Base-by-base conservation (phyloP, 37 sponge, comb jelly and placozoan species). In the Corticium candelabrum region DNA sequence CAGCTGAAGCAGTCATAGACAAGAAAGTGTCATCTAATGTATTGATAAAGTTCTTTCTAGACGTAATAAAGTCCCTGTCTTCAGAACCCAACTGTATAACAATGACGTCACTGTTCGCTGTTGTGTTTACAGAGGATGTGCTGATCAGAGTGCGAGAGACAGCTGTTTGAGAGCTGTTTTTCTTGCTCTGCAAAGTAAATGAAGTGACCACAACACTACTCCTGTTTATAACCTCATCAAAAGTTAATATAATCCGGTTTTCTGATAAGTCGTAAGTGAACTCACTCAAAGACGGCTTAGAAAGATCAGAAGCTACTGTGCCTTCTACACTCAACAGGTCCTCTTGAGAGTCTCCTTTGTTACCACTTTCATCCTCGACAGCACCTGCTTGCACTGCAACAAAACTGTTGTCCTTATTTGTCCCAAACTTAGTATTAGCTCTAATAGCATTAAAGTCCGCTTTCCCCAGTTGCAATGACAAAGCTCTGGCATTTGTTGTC, bases 191-290 rank as follows among this genome's bases (percentile, higher is more conserved):
- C 5, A 94, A 78, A 3, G 76, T 90, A 62, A 94, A 81, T 29
- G 74, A 72, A 0, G 87, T 88, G 1, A 90, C 86, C 35, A 85
- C 69, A n/a, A 94, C 62, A 35, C 87, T 81, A 30, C 39, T 68
- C 27, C 78, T 82, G 56, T 84, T 72, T 57, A 94, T 91, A 15
- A 88, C 86, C 77, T 94, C 95, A 70, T 78, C 68, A 76, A 90
- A 94, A 33, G 37, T 43, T 0, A 94, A 82, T 21, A 76, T 74
- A 5, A 94, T 75, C 4, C 41, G 38, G 0, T 89, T 89, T 34
- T 11, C 38, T 38, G 83, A 79, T 89, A 90, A 84, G 36, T 70
- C 73, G 73, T 35, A 34, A 32, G 31, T 15, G 31, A 70, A 70
- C 5, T 5, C 5, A 5, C 31, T 30, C 36, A 70, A 4, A 7